Conservation (phyloP, 1,140 invertebrate genomes). For the Atta texana region DNA sequence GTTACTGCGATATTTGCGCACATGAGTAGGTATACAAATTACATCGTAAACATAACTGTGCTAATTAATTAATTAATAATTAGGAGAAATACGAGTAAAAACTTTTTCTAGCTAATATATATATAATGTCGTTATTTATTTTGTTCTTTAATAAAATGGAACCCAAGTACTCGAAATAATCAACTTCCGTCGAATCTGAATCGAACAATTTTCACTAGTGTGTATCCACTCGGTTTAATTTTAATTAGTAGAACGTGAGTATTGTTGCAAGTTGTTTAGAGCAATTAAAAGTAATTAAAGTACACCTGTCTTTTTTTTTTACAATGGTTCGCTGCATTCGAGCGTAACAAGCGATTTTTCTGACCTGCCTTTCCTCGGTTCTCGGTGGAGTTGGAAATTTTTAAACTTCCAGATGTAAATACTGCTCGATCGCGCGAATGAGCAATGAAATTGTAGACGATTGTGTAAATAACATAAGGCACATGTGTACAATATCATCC, state of each 20-base stretch:
- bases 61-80: conserved; percentile 22
- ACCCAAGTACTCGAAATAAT: not conserved
- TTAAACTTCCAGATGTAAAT: conserved; percentile 42
- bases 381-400: not conserved
- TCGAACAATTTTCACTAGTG: conserved; percentile 8
- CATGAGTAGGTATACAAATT: not conserved
- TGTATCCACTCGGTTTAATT: conserved; percentile 23
- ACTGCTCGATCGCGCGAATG: conserved; percentile 49
- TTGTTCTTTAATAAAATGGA: not conserved
- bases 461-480: conserved; percentile 61
- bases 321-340: not conserved
- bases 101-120: not conserved
- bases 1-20: not conserved
- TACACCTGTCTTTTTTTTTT: conserved; percentile 1
- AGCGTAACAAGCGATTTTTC: conserved; percentile 16
- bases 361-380: not conserved
- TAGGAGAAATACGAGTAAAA: not conserved
- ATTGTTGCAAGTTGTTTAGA: conserved; percentile 39
- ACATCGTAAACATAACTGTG: not conserved
- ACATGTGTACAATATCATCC: conserved; percentile 53
- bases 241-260: conserved; percentile 29
- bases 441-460: conserved; percentile 64
- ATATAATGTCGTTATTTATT: not conserved
- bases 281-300: conserved; percentile 61
- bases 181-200: not conserved